Evolutionary conservation across 2,797 vertebrate species (phyloP).

Genomic region (Melanogrammus aeglefinus): DNA sequence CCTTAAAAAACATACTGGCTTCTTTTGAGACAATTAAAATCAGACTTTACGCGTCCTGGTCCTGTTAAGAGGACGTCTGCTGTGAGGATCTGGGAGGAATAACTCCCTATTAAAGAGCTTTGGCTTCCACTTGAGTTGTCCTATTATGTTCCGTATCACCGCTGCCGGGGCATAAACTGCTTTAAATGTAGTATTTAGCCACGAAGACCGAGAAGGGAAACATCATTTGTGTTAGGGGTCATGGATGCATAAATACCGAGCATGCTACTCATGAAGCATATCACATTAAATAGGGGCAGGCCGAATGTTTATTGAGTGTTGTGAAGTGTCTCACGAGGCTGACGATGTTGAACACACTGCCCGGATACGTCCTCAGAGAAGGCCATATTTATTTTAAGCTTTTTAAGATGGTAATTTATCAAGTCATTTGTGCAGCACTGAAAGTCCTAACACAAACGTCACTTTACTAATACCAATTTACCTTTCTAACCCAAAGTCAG

Average conservation of each 20-base stretch:
- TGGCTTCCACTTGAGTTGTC: conserved; percentile 32
- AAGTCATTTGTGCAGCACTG: too few species aligned
- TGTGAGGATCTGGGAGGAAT: conserved; percentile 31
- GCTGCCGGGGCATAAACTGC: conserved; percentile 33
- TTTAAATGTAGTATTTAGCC: conserved; percentile 48
- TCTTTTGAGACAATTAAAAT: neutral
- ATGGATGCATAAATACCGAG: conserved; percentile 52
- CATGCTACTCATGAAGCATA: conserved; percentile 38
- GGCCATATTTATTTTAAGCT: neutral
- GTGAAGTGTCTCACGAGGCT: conserved; percentile 50
- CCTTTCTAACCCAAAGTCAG: conserved; percentile 49
- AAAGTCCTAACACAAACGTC: conserved; percentile 33
- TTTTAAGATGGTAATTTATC: neutral
- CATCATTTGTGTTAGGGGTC: conserved; percentile 59
- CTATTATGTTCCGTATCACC: conserved; percentile 41
- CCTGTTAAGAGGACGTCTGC: neutral
- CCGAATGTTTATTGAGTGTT: conserved; percentile 40
- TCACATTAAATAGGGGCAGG: conserved; percentile 48
- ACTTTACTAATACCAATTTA: conserved; percentile 53
- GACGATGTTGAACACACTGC: neutral
- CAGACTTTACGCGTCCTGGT: neutral
- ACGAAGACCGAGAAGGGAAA: conserved; percentile 58
- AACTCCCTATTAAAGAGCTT: conserved; percentile 48
- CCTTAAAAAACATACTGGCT: too few species aligned
- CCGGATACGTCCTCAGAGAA: neutral